Evolutionary conservation across 2,888 invertebrate genomes (phyloP).

Genomic region (Machimus rusticus): DNA sequence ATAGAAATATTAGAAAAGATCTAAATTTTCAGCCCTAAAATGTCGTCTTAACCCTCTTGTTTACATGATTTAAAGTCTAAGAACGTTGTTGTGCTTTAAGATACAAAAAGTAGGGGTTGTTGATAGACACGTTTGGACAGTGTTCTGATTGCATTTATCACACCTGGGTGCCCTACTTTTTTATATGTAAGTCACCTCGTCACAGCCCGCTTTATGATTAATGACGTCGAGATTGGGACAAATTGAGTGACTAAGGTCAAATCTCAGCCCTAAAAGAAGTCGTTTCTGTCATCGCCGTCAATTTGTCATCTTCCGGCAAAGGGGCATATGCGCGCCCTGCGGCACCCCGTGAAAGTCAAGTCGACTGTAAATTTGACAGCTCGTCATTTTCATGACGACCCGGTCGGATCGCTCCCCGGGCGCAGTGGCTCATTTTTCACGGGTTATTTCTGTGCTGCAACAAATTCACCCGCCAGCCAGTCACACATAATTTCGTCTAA

Average conservation of each 20-base stretch:
- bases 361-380: neutral
- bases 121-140: neutral
- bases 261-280: neutral
- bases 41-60: too few relatives aligned
- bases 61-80: too few relatives aligned
- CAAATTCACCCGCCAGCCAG: neutral
- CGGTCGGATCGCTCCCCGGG: neutral
- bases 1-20: too few relatives aligned
- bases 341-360: neutral
- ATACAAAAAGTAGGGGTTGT: neutral
- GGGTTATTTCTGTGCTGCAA: slow-evolving; percentile 4
- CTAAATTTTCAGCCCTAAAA: too few relatives aligned
- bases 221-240: neutral
- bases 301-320: neutral
- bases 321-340: neutral
- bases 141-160: neutral
- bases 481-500: slow-evolving; percentile 4
- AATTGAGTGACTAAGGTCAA: slow-evolving; percentile 14
- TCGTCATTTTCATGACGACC: neutral
- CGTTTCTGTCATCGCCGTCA: neutral
- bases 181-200: neutral
- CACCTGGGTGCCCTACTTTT: neutral
- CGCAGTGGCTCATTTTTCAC: neutral
- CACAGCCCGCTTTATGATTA: neutral
- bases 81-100: too few relatives aligned